A percentile compares a stretch with the other conserved stretches of the same genome.
Conservation (phyloP, 2,113 vertebrate species). For the Passer domesticus region DNA sequence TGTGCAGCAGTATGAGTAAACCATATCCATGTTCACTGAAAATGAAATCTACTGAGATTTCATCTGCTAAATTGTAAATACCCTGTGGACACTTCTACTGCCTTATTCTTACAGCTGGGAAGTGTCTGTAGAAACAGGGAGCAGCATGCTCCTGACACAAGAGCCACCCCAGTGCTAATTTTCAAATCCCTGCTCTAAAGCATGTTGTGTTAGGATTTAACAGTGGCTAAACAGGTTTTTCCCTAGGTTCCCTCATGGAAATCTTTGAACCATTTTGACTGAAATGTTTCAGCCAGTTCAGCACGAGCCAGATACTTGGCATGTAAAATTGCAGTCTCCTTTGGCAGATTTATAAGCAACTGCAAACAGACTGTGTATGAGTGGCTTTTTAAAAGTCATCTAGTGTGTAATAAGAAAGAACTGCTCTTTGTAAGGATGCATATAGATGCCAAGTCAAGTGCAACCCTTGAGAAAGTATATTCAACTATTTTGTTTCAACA, state of each 20-base stretch:
- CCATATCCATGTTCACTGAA: not conserved
- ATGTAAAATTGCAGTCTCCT: not conserved
- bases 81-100: not conserved
- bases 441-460: not conserved
- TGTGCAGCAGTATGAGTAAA: not conserved
- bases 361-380: not conserved
- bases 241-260: not conserved
- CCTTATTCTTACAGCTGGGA: not conserved
- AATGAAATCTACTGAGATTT: not conserved
- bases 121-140: not conserved
- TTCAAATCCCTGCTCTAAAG: not conserved
- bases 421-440: not conserved
- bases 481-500: not conserved
- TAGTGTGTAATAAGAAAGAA: not conserved
- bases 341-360: not conserved
- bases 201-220: not conserved
- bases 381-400: not conserved
- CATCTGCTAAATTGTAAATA: not conserved
- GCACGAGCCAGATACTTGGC: not conserved
- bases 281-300: slow-evolving; percentile 8
- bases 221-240: not conserved
- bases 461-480: not conserved
- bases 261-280: not conserved
- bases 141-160: not conserved
- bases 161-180: not conserved